These are phyloP conservation scores for Tangara arthus DNA, from an alignment of 2,797 vertebrate species.

Conservation along the genomic window DNA sequence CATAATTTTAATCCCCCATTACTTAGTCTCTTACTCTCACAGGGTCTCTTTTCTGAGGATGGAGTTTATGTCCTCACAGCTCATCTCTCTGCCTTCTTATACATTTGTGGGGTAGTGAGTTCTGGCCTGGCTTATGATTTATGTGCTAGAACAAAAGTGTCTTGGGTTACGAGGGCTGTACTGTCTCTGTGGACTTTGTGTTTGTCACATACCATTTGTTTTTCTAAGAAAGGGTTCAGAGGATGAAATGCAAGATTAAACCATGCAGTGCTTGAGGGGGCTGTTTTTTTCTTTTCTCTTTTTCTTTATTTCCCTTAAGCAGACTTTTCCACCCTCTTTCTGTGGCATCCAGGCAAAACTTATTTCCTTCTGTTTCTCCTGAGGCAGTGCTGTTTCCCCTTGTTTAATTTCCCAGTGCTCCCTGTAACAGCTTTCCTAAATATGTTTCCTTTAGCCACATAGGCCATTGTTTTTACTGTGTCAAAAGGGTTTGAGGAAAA, in stretches of 20 bases:
- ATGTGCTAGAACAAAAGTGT: background rate
- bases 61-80: background rate
- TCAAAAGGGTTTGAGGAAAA: background rate
- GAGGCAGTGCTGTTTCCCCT: background rate
- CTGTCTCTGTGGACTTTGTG: background rate
- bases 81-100: background rate
- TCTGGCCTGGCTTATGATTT: background rate
- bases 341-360: background rate
- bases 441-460: background rate
- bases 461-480: background rate
- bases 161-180: background rate
- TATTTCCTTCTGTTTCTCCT: slow-evolving; percentile 27
- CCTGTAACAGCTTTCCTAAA: background rate
- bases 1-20: background rate
- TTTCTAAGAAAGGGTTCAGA: background rate
- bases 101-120: background rate
- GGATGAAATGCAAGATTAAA: background rate
- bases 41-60: background rate
- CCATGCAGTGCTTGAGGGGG: background rate
- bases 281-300: background rate
- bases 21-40: background rate
- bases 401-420: background rate
- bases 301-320: background rate
- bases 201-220: background rate
- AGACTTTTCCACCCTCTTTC: background rate